Conservation (phyloP, 2,888 invertebrate genomes). For the Pachycephus smyrnensis region DNA sequence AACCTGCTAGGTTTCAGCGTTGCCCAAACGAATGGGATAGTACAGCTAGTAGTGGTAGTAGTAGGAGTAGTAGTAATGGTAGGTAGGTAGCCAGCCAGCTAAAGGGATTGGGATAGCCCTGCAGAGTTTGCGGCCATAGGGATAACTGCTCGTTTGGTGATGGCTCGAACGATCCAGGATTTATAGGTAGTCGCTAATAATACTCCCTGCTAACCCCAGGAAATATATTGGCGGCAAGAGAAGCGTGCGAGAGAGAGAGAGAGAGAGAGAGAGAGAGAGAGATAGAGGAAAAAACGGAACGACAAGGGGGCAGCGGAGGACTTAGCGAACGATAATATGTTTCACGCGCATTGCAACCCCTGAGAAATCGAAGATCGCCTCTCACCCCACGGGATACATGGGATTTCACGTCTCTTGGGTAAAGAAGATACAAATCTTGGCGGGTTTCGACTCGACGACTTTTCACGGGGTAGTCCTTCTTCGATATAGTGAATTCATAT, state of each 20-base stretch:
- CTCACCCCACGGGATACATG: background rate
- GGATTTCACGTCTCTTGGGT: background rate
- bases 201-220: slow-evolving; percentile 12
- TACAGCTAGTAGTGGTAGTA: background rate
- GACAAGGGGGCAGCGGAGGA: background rate
- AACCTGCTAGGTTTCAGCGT: background rate
- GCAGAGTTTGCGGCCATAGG: background rate
- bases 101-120: background rate
- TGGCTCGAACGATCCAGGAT: slow-evolving; percentile 18
- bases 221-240: slow-evolving; percentile 11
- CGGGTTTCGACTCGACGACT: background rate
- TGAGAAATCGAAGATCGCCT: background rate
- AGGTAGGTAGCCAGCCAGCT: background rate
- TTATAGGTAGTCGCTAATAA: slow-evolving; percentile 21
- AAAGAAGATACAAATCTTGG: background rate
- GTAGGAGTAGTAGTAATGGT: too few relatives aligned
- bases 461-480: background rate
- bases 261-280: background rate
- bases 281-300: too few relatives aligned
- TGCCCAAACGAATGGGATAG: background rate
- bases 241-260: background rate
- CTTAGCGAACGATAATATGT: background rate
- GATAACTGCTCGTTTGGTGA: slow-evolving; percentile 12
- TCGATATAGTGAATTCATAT: background rate
- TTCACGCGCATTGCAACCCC: background rate